Percentiles rank a stretch among this genome's conserved stretches.
These are phyloP conservation scores for Netelia virgata DNA, from an alignment of 2,888 invertebrate genomes.

Conservation along the genomic window DNA sequence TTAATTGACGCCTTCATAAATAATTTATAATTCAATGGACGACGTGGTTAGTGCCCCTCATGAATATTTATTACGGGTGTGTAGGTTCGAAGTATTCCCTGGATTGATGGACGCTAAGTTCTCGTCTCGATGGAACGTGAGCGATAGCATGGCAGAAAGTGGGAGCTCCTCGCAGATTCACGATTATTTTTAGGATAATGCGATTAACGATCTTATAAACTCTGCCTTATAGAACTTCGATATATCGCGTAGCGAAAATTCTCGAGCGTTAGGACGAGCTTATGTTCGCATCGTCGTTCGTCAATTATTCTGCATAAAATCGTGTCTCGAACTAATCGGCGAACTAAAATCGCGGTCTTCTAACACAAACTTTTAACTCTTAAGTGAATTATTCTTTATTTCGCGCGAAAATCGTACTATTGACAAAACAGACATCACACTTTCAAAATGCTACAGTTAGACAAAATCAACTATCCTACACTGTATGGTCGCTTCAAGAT, in stretches of 20 bases:
- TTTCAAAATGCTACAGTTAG: too few species aligned
- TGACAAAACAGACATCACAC: too few species aligned
- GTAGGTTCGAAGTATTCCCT: conserved; percentile 9
- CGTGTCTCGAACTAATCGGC: background rate
- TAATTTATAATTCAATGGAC: conserved; percentile 67
- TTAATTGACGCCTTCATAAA: conserved; percentile 66
- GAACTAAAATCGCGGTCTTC: too few species aligned
- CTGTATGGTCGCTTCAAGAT: too few species aligned
- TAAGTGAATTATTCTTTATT: too few species aligned
- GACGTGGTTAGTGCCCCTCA: conserved; percentile 47
- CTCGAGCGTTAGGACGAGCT: background rate
- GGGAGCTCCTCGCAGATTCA: background rate
- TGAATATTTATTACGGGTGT: conserved; percentile 59
- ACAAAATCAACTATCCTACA: too few species aligned
- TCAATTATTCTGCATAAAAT: background rate
- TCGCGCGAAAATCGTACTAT: too few species aligned
- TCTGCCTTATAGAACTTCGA: conserved; percentile 18
- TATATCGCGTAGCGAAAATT: conserved; percentile 2
- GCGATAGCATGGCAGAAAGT: background rate
- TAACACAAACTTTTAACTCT: too few species aligned
- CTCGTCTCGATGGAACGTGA: background rate
- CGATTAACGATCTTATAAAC: conserved; percentile 46
- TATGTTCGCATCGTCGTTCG: background rate
- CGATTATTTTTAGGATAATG: conserved; percentile 31
- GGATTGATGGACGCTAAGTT: conserved; percentile 15